Evolutionary conservation across 2,797 vertebrate genomes (phyloP).

Genomic region (Darevskia mixta): DNA sequence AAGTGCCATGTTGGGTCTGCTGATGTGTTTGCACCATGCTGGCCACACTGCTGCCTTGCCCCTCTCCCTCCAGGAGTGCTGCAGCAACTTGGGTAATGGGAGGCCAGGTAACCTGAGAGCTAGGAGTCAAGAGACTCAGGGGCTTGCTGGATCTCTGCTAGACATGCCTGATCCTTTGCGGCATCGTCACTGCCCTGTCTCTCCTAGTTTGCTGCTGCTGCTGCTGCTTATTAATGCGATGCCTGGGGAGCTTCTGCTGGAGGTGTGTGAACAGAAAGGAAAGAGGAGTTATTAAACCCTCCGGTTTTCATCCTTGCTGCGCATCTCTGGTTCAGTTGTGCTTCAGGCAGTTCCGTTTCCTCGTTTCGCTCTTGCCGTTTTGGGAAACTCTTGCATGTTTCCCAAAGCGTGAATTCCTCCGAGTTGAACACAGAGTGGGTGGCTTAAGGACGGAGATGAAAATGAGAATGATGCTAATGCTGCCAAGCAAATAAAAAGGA

Average conservation of each 20-base stretch:
- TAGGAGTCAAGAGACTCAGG: background rate
- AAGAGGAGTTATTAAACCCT: too few species aligned
- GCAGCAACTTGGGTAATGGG: background rate
- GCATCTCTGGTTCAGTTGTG: too few species aligned
- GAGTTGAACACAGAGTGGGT: too few species aligned
- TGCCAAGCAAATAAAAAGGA: background rate
- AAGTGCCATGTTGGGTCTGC: too few species aligned
- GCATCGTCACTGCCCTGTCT: background rate
- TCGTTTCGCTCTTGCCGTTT: background rate
- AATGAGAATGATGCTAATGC: background rate
- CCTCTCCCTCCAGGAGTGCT: too few species aligned
- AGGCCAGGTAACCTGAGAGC: background rate
- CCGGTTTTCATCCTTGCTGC: too few species aligned
- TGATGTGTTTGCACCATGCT: too few species aligned
- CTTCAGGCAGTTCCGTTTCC: too few species aligned
- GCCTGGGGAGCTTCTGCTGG: background rate
- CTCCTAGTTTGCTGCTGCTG: background rate
- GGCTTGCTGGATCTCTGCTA: background rate
- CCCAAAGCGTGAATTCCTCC: background rate
- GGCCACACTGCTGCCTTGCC: too few species aligned
- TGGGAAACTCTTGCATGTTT: background rate
- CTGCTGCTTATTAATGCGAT: background rate
- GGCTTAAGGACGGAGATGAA: background rate
- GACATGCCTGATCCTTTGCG: background rate
- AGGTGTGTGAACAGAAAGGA: background rate